Base-by-base conservation (phyloP, 2,888 invertebrate species). In the Tetranychus truncatus region DNA sequence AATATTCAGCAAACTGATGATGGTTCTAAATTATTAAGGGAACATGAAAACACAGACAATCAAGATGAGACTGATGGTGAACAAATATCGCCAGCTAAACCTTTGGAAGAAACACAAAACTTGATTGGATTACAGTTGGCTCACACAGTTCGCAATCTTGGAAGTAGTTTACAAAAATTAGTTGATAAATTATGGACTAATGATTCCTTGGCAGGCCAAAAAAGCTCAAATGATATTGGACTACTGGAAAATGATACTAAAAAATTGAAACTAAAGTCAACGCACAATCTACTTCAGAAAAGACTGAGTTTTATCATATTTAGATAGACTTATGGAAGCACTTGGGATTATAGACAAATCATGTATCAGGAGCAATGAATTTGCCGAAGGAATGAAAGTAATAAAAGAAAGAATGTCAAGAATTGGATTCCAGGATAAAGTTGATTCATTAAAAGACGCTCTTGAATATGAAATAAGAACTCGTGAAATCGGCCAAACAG, bases 91-190 rank as follows among this genome's bases (percentile, higher is more conserved):
- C 6, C 55, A 55, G 0, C 11, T 1, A 55, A 15, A 6, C 2
- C 55, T 55, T 55, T 55, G 5, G 55, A 55, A 6, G 69, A 24
- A 69, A 18, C 20, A 11, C n/a, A 69, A 69, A 21, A 69, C 21
- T 69, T 69, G 21, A 69, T 24, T 24, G 34, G 20, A 20, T 24
- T 69, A 6, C 21, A 24, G 7, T 6, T 69, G 21, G 34, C 11
- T 69, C 69, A 69, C 69, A 69, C 69, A 69, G 69, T 69, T 20
- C 69, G 69, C 1, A 69, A 69, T 24, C 20, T 69, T 69, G 69
- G 69, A 20, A 11, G 11, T 24, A 18, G 24, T 11, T 69, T 69
- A 9, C 20, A 69, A 24, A 69, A 69, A 24, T 24, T 69, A 24
- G 21, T 69, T 7, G 21, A 69, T 11, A 69, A 69, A 24, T 15